Conservation (phyloP, 1,140 invertebrate genomes). For the Magallana ariakensis region DNA sequence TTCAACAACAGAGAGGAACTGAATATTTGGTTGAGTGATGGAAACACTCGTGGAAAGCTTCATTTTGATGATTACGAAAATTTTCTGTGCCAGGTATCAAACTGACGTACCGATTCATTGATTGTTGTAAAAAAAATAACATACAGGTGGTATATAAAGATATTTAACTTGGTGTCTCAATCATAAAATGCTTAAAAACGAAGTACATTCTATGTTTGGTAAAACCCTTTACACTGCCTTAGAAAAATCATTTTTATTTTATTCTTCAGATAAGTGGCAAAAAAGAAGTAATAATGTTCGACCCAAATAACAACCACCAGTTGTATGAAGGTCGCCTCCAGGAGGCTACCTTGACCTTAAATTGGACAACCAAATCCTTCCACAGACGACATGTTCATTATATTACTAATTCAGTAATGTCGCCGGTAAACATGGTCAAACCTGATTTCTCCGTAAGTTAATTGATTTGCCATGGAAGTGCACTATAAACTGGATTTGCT, state of each 20-base stretch:
- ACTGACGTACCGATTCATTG: too few species aligned
- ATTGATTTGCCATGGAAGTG: too few species aligned
- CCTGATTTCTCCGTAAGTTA: conserved; percentile 70
- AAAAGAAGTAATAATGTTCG: conserved; percentile 75
- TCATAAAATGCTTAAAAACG: too few species aligned
- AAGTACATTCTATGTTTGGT: too few species aligned
- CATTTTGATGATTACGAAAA: conserved; percentile 78
- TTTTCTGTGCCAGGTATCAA: conserved; percentile 75
- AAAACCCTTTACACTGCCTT: too few species aligned
- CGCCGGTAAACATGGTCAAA: conserved; percentile 72
- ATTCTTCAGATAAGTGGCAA: conserved; percentile 73
- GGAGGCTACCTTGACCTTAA: conserved; percentile 70
- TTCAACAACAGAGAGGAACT: conserved; percentile 63
- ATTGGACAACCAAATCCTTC: conserved; percentile 62
- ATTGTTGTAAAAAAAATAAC: too few species aligned
- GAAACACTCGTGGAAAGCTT: conserved; percentile 75
- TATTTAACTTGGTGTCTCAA: too few species aligned
- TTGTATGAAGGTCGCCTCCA: conserved; percentile 77
- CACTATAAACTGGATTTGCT: too few species aligned
- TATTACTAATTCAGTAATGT: conserved; percentile 77
- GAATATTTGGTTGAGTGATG: conserved; percentile 78
- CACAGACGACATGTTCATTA: conserved; percentile 67
- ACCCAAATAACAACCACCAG: conserved; percentile 71
- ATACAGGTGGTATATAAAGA: too few species aligned
- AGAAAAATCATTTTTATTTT: too few species aligned